phyloP scores from a whole-genome alignment of 2,113 vertebrate genomes.

The Abramis brama region DNA sequence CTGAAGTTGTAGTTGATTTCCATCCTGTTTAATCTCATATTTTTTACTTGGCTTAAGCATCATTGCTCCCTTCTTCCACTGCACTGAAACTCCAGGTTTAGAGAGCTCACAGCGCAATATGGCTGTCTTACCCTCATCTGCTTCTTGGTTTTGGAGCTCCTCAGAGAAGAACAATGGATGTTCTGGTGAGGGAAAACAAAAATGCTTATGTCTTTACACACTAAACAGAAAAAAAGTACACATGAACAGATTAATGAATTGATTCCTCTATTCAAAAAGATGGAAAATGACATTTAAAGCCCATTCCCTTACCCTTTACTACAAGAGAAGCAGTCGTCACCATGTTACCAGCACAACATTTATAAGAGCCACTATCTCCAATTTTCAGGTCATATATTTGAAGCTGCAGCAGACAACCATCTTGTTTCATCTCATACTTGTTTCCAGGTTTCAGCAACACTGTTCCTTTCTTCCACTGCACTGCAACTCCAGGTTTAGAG shows the following conservation, averaged over 20 bases:
- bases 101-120: conserved; percentile 75
- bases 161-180: conserved; percentile 68
- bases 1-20: conserved; percentile 67
- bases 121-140: conserved; percentile 68
- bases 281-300: not conserved
- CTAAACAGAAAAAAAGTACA: not conserved
- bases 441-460: conserved; percentile 63
- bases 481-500: conserved; percentile 63
- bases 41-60: conserved; percentile 71
- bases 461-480: conserved; percentile 70
- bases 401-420: conserved; percentile 62
- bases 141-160: conserved; percentile 73
- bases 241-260: not conserved
- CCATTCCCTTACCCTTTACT: not conserved
- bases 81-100: conserved; percentile 54
- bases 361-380: conserved; percentile 67
- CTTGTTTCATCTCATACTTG: conserved; percentile 73
- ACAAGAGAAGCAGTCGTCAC: conserved; percentile 57
- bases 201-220: not conserved
- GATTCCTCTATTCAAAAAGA: not conserved
- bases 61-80: conserved; percentile 58
- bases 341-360: conserved; percentile 52
- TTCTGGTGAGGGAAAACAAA: conserved; percentile 29
- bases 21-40: conserved; percentile 73
- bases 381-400: conserved; percentile 61